Conservation (phyloP, 2,113 vertebrate genomes). For the Ciconia maguari region DNA sequence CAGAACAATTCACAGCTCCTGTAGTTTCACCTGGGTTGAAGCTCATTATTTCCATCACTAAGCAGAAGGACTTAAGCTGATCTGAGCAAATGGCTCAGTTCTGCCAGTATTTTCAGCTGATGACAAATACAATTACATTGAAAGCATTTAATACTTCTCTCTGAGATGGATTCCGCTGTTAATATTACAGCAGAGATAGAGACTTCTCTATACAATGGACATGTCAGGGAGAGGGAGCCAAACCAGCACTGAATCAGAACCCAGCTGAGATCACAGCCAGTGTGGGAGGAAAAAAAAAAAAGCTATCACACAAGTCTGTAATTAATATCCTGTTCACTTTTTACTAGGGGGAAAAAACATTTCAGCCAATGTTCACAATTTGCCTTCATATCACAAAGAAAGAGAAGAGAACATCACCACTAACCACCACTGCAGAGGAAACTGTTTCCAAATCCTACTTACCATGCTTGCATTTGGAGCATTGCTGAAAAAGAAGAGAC, state of each 20-base stretch:
- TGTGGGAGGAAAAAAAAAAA: not conserved
- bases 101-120: slow-evolving; percentile 8
- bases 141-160: not conserved
- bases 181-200: not conserved
- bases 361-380: not conserved
- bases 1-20: not conserved
- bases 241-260: not conserved
- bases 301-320: not conserved
- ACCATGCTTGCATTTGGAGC: slow-evolving; percentile 99
- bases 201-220: not conserved
- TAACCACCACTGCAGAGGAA: not conserved
- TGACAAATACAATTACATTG: not conserved
- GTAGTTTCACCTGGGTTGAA: not conserved
- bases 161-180: not conserved
- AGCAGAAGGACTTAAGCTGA: not conserved
- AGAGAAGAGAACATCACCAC: not conserved
- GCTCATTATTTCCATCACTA: not conserved
- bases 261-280: not conserved
- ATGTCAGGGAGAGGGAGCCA: not conserved
- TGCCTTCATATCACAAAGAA: not conserved
- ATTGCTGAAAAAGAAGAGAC: slow-evolving; percentile 89
- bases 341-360: not conserved
- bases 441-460: slow-evolving; percentile 54
- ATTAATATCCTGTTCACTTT: not conserved
- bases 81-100: not conserved